These are phyloP conservation scores for Semotilus atromaculatus DNA, from an alignment of 2,797 vertebrate genomes.

Conservation along the genomic window DNA sequence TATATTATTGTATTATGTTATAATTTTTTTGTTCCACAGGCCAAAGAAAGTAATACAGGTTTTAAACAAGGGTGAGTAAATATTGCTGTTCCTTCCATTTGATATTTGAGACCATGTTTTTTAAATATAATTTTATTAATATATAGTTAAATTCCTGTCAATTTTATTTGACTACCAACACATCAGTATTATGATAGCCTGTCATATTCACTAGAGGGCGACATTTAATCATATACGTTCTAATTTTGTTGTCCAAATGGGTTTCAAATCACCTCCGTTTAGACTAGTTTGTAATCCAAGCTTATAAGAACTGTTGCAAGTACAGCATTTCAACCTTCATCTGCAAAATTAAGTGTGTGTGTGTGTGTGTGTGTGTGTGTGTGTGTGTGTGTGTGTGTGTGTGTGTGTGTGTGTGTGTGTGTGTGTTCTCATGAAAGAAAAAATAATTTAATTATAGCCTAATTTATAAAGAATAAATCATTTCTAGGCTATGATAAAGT, in stretches of 20 bases:
- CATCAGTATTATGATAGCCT: neutral
- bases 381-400: too few species aligned
- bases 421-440: neutral
- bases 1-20: neutral
- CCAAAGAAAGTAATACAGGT: neutral
- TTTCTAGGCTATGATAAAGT: neutral
- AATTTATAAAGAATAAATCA: neutral
- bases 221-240: constrained; percentile 20
- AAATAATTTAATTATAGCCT: neutral
- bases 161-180: neutral
- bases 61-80: neutral
- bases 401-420: too few species aligned
- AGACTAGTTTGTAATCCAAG: neutral
- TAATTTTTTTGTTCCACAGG: neutral
- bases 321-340: neutral
- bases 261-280: neutral
- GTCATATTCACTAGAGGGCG: constrained; percentile 42
- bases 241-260: neutral
- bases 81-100: neutral
- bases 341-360: too few species aligned
- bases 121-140: neutral
- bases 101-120: neutral
- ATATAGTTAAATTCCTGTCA: neutral
- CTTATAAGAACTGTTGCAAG: neutral
- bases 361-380: neutral